Evolutionary conservation across 1,140 invertebrate species (phyloP).

Genomic region (Linepithema humile): DNA sequence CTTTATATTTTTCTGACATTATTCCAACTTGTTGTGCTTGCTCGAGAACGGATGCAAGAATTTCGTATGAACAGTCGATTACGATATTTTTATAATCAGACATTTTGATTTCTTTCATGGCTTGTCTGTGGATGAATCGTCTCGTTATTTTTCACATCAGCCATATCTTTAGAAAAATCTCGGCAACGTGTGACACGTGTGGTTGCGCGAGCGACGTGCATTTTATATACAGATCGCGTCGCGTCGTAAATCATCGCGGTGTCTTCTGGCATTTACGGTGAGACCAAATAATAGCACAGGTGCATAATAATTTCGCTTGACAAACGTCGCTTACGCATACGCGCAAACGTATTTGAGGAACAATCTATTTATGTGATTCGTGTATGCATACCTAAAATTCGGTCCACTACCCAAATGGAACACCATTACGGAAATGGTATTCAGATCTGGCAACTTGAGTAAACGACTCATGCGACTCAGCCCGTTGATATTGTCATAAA

Average conservation of each 20-base stretch:
- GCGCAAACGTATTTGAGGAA: background rate
- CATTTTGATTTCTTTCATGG: constrained; percentile 70
- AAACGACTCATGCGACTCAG: constrained; percentile 91
- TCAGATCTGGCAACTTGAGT: constrained; percentile 88
- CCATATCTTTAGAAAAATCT: background rate
- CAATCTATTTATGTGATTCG: constrained; percentile 32
- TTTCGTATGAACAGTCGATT: constrained; percentile 90
- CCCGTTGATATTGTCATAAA: constrained; percentile 93
- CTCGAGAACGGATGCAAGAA: constrained; percentile 90
- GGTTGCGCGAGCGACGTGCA: background rate
- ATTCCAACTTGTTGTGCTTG: constrained; percentile 97
- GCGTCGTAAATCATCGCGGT: constrained; percentile 33
- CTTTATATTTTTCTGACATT: constrained; percentile 95
- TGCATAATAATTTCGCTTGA: constrained; percentile 47
- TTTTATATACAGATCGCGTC: background rate
- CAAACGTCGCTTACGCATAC: constrained; percentile 27
- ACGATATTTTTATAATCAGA: constrained; percentile 86
- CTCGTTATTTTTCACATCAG: background rate
- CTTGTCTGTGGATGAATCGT: constrained; percentile 46
- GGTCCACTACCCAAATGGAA: constrained; percentile 86
- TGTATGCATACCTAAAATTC: constrained; percentile 81
- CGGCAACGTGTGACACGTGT: background rate
- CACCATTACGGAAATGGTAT: constrained; percentile 77
- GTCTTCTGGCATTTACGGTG: constrained; percentile 39
- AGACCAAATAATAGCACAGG: constrained; percentile 33